These are phyloP conservation scores for Malthinus seriepunctatus DNA, from an alignment of 2,888 invertebrate species.

Conservation along the genomic window DNA sequence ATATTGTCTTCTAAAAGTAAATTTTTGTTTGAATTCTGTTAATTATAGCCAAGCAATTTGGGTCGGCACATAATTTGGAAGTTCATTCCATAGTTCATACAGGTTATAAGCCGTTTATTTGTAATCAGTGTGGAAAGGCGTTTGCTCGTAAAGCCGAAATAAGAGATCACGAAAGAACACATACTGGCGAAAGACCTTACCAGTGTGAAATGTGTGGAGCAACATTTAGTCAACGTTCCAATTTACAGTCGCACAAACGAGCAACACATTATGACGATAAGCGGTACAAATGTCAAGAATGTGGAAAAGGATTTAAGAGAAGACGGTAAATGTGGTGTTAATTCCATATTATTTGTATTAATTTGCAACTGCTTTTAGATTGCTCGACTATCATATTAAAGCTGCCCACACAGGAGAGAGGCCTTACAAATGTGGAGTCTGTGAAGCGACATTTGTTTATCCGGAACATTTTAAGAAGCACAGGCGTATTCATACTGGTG, in stretches of 20 bases:
- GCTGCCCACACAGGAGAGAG: slow-evolving; percentile 80
- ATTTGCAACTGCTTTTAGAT: slow-evolving; percentile 52
- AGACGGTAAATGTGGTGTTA: slow-evolving; percentile 50
- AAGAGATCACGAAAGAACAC: slow-evolving; percentile 78
- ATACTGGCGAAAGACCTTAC: slow-evolving; percentile 81
- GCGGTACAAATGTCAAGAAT: slow-evolving; percentile 70
- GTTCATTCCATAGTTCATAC: slow-evolving; percentile 82
- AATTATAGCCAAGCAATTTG: slow-evolving; percentile 69
- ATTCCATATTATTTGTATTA: not conserved
- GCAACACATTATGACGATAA: slow-evolving; percentile 80
- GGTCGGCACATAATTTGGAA: slow-evolving; percentile 74
- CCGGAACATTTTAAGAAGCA: slow-evolving; percentile 85
- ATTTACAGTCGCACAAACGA: slow-evolving; percentile 78
- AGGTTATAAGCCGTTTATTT: slow-evolving; percentile 71
- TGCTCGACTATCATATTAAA: slow-evolving; percentile 81
- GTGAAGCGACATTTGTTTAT: slow-evolving; percentile 79
- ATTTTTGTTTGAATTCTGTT: not conserved
- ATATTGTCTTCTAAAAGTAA: not conserved
- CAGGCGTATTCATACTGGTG: slow-evolving; percentile 75
- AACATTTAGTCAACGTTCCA: slow-evolving; percentile 80
- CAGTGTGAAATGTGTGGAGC: slow-evolving; percentile 78
- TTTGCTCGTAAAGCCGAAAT: slow-evolving; percentile 79
- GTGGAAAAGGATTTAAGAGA: slow-evolving; percentile 75
- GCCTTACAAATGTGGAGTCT: slow-evolving; percentile 73
- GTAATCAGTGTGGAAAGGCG: slow-evolving; percentile 71